Conservation (phyloP, 2,113 vertebrate species). For the Phalacrocorax carbo region DNA sequence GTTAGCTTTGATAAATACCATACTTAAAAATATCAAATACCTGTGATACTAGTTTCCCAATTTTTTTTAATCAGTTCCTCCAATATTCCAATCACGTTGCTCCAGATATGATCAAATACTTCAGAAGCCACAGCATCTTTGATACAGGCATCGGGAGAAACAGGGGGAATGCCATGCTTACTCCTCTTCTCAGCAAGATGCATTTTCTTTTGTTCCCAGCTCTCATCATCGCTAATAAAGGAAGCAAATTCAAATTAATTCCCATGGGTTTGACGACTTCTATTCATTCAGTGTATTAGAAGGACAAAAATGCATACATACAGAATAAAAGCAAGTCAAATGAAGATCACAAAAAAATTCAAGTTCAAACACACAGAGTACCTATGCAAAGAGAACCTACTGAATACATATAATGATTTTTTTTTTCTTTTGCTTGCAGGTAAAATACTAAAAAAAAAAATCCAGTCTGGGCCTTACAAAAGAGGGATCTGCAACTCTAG, state of each 20-base stretch:
- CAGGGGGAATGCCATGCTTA: slow-evolving; percentile 75
- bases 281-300: no score
- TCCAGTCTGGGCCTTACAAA: background rate
- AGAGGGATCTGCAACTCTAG: background rate
- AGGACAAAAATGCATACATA: background rate
- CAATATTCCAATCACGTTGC: slow-evolving; percentile 65
- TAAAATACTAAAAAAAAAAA: background rate
- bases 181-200: slow-evolving; percentile 16
- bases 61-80: slow-evolving; percentile 75
- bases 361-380: background rate
- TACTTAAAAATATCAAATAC: slow-evolving; percentile 57
- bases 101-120: slow-evolving; percentile 82
- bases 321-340: background rate
- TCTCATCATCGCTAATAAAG: slow-evolving; percentile 73
- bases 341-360: background rate
- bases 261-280: background rate
- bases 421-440: background rate
- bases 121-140: slow-evolving; percentile 77
- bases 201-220: slow-evolving; percentile 62
- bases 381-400: background rate
- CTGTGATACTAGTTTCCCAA: slow-evolving; percentile 71
- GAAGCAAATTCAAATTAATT: slow-evolving; percentile 53
- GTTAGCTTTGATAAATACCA: background rate
- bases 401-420: background rate
- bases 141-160: slow-evolving; percentile 83